These are phyloP conservation scores for Mobula hypostoma DNA, from an alignment of 2,113 vertebrate genomes.

Conservation along the genomic window DNA sequence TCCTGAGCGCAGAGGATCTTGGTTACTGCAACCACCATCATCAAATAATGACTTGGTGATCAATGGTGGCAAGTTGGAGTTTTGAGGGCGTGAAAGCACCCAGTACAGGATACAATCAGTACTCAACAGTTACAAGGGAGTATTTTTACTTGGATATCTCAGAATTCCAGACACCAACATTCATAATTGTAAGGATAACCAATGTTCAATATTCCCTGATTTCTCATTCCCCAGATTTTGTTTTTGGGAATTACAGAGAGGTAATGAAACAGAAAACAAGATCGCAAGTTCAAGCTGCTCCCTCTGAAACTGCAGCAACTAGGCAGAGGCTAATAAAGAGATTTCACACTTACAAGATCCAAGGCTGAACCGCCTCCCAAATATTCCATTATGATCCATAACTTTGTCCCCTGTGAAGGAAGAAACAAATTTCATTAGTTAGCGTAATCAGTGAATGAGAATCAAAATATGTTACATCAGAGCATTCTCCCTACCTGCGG, in stretches of 20 bases:
- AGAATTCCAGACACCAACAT: background rate
- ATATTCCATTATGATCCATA: constrained; percentile 35
- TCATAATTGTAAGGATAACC: background rate
- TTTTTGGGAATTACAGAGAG: no score
- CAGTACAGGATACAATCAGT: background rate
- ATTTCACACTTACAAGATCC: constrained; percentile 18
- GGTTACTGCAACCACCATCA: background rate
- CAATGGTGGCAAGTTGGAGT: background rate
- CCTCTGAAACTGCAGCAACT: background rate
- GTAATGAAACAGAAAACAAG: background rate
- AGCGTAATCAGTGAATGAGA: no score
- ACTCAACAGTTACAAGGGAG: background rate
- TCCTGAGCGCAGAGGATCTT: background rate
- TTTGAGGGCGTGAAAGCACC: background rate
- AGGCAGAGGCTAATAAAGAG: background rate
- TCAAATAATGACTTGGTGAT: background rate
- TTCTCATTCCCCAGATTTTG: background rate
- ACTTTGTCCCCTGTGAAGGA: constrained; percentile 28
- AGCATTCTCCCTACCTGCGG: background rate
- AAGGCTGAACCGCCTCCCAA: constrained; percentile 25
- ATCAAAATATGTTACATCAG: background rate
- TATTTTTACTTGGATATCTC: background rate
- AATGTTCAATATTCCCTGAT: background rate
- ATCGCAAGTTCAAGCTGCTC: background rate
- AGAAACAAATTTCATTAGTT: background rate